These are phyloP conservation scores for Drosophila formosana DNA, from an alignment of 2,888 invertebrate species.

Conservation along the genomic window DNA sequence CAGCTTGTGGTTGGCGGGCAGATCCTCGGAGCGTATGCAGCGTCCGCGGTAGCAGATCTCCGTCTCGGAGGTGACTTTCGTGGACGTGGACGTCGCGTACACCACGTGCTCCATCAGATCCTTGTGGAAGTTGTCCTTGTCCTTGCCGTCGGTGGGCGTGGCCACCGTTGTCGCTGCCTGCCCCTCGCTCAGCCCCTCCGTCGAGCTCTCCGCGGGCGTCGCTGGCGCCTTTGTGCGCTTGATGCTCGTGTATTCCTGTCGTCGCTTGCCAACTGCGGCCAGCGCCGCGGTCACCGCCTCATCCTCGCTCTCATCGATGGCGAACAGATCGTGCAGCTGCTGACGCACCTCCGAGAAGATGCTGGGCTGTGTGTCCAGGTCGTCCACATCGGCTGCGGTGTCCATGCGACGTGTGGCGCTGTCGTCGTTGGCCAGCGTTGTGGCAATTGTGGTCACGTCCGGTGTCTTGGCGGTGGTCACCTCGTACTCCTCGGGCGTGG, in stretches of 20 bases:
- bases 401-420: constrained; percentile 81
- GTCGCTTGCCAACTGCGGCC: constrained; percentile 77
- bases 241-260: constrained; percentile 84
- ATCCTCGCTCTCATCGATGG: constrained; percentile 80
- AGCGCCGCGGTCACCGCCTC: constrained; percentile 75
- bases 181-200: constrained; percentile 35
- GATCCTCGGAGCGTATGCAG: constrained; percentile 89
- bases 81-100: constrained; percentile 89
- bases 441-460: constrained; percentile 62
- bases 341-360: constrained; percentile 84
- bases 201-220: constrained; percentile 67
- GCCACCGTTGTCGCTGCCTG: constrained; percentile 56
- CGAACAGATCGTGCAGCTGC: constrained; percentile 83
- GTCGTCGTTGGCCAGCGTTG: constrained; percentile 65
- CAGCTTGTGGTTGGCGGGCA: constrained; percentile 84
- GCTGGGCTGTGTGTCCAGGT: constrained; percentile 83
- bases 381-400: constrained; percentile 75
- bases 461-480: constrained; percentile 56
- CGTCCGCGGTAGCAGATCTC: constrained; percentile 95
- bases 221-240: constrained; percentile 73
- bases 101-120: constrained; percentile 85
- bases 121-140: constrained; percentile 79
- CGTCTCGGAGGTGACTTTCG: constrained; percentile 94
- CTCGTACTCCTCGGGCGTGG: constrained; percentile 68
- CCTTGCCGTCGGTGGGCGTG: constrained; percentile 53